phyloP scores from a whole-genome alignment of 2,113 vertebrate genomes.

The Psephotus haematonotus region DNA sequence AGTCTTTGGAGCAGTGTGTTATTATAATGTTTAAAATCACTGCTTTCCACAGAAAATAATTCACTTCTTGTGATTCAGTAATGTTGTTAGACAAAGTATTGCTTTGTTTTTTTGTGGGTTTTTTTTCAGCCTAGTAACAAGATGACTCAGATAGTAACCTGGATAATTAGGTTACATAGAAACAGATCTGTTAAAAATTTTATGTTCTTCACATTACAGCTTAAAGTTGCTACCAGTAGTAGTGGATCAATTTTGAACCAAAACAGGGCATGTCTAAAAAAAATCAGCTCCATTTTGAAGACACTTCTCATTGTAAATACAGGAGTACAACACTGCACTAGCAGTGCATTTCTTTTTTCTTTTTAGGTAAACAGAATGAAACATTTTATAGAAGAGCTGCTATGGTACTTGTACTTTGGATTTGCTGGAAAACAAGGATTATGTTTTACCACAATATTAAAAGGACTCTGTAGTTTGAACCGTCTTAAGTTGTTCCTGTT shows the following conservation, averaged over 20 bases:
- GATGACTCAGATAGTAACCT: slow-evolving; percentile 21
- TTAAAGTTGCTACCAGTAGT: background rate
- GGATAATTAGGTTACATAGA: background rate
- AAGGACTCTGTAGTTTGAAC: background rate
- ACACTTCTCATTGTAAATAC: background rate
- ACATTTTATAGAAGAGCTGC: background rate
- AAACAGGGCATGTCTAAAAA: background rate
- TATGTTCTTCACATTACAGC: background rate
- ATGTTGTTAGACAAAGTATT: background rate
- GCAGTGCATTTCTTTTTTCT: background rate
- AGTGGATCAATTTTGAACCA: background rate
- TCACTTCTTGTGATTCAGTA: background rate
- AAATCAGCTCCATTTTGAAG: background rate
- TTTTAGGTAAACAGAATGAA: background rate
- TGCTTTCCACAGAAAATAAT: background rate
- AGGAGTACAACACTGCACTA: background rate
- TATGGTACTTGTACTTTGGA: background rate
- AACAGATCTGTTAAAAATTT: background rate
- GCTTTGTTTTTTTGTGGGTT: background rate
- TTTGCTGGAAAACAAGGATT: background rate
- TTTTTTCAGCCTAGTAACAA: slow-evolving; percentile 3
- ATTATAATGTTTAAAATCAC: background rate
- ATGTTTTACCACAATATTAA: background rate
- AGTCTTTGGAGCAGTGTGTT: background rate
- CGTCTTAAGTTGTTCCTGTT: background rate